Percentiles rank a stretch among this genome's conserved stretches.
phyloP scores from a whole-genome alignment of 2,888 invertebrate species.

The Polyommatus icarus region DNA sequence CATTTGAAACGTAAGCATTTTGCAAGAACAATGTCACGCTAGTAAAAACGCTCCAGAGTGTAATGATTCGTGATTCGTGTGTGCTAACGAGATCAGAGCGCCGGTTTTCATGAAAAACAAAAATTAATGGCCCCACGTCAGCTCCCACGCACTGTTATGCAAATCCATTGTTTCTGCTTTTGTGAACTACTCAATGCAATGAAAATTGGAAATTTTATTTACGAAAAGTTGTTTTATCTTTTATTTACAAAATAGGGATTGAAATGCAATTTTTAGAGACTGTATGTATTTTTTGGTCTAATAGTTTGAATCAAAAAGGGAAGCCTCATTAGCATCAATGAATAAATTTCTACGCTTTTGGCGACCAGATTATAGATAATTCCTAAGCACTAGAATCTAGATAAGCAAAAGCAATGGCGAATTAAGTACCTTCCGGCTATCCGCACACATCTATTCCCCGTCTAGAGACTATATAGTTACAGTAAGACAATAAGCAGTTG shows the following conservation, averaged over 20 bases:
- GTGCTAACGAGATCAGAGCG: slow-evolving; percentile 15
- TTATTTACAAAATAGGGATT: not conserved
- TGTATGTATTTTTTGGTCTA: not conserved
- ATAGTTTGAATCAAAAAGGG: no score
- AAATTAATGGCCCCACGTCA: slow-evolving; percentile 31
- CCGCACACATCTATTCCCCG: not conserved
- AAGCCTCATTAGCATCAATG: no score
- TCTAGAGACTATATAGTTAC: not conserved
- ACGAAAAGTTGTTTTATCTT: not conserved
- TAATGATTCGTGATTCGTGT: slow-evolving; percentile 19
- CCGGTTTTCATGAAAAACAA: slow-evolving; percentile 32
- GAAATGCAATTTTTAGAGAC: not conserved
- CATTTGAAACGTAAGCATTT: not conserved
- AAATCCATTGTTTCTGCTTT: slow-evolving; percentile 27
- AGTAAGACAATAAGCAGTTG: not conserved
- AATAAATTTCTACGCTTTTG: no score
- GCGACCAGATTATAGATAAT: no score
- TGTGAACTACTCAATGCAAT: slow-evolving; percentile 10
- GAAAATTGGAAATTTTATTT: slow-evolving; percentile 31
- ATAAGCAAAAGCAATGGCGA: slow-evolving; percentile 21
- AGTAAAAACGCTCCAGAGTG: not conserved
- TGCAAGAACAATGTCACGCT: slow-evolving; percentile 4
- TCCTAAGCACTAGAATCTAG: not conserved
- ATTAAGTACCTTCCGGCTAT: not conserved
- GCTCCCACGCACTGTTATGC: slow-evolving; percentile 31